Base-by-base conservation (phyloP, 2,797 vertebrate genomes). In the Enteromius mattozi region DNA sequence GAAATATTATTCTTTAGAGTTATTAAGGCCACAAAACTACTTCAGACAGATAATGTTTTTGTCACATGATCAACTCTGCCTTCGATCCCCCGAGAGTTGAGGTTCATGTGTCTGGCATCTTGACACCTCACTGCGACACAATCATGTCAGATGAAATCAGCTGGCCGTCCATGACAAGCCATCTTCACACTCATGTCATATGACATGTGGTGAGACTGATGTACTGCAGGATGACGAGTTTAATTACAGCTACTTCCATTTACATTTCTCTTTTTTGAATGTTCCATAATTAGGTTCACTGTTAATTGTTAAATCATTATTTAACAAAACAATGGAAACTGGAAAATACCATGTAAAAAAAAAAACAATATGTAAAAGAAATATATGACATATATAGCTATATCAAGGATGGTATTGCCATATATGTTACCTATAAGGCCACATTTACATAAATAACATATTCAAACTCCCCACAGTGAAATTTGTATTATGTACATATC, bases 31-130 rank as follows among this genome's bases (percentile, higher is more conserved):
- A 75, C 17, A 35, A 21, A 49, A 54, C 19, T 13, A 51, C 2
- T 47, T 54, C 5, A 24, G 74, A 37, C 49, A 76, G 80, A 92
- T 83, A 92, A 5, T 65, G 6, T 49, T 63, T 33, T 13, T 12
- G 21, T 40, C 59, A 6, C 6, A 16, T 78, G 30, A 70, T 8
- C 6, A 37, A 70, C 27, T 21, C 16, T 72, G 27, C 6, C 54
- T 47, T 65, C 61, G 49, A n/a, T 27, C 69, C 24, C 40, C 24
- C 37, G 16, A 76, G 45, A 56, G 16, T 47, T 54, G 56, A 66
- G 74, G 21, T 27, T 81, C 14, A 35, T 42, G 45, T 59, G 40
- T 65, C 42, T 61, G 70, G n/a, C 37, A 30, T 40, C 37, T 72
- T 81, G 59, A 77, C 76, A 84, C 65, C 63, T 81, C 49, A 27